These are phyloP conservation scores for Seira musarum DNA, from an alignment of 2,888 invertebrate genomes.

Conservation along the genomic window DNA sequence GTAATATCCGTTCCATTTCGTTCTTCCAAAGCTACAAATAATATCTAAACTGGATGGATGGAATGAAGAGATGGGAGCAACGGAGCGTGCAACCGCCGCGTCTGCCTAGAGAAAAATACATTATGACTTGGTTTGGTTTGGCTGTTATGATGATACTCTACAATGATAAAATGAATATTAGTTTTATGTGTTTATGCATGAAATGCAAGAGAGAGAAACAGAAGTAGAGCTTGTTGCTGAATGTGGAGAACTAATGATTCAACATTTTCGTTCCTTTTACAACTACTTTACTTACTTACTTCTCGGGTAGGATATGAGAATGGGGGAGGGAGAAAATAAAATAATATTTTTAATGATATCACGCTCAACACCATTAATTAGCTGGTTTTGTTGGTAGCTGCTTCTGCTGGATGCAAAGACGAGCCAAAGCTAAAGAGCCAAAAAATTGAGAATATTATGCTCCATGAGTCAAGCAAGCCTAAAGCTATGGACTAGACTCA, in stretches of 20 bases:
- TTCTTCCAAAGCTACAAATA: not conserved
- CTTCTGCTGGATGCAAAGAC: too few species aligned
- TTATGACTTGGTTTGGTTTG: not conserved
- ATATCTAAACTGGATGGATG: not conserved
- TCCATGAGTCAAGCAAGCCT: not conserved
- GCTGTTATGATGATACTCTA: constrained; percentile 25
- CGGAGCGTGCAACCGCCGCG: constrained; percentile 43
- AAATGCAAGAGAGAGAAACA: not conserved
- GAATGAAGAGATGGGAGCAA: constrained; percentile 20
- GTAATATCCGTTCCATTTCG: constrained; percentile 40
- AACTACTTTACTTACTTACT: too few species aligned
- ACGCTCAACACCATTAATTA: constrained; percentile 61
- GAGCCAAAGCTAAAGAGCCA: not conserved
- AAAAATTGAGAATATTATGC: constrained; percentile 15
- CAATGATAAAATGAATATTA: constrained; percentile 32
- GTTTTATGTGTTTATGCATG: constrained; percentile 37
- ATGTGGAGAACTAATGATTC: too few species aligned
- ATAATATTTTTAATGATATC: constrained; percentile 58
- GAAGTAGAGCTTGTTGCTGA: not conserved
- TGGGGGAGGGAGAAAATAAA: constrained; percentile 32
- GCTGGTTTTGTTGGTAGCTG: too few species aligned
- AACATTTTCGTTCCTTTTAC: too few species aligned
- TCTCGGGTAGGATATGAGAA: too few species aligned
- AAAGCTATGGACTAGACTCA: too few species aligned
- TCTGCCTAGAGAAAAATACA: constrained; percentile 1